Conservation (phyloP, 2,113 vertebrate species). For the Mus musculus region GRCm39 chr3:128427501-128428000, state of each 20-base stretch:
- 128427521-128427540: neutral
- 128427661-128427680: neutral
- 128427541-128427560: neutral
- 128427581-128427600: neutral
- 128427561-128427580: neutral
- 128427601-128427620: neutral
- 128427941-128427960: neutral
- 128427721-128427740: neutral
- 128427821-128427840: neutral
- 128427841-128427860: neutral
- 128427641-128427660: slow-evolving; percentile 26
- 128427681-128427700: neutral
- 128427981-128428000: neutral
- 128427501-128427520: neutral
- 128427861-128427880: neutral
- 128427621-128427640: neutral
- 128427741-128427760: neutral
- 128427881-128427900: neutral
- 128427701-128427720: neutral
- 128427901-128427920: neutral
- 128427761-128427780: neutral
- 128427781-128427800: neutral
- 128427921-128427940: neutral
- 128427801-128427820: neutral
- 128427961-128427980: neutral